These are phyloP conservation scores for Drosophila nigricruria DNA, from an alignment of 2,888 invertebrate genomes.

Conservation along the genomic window DNA sequence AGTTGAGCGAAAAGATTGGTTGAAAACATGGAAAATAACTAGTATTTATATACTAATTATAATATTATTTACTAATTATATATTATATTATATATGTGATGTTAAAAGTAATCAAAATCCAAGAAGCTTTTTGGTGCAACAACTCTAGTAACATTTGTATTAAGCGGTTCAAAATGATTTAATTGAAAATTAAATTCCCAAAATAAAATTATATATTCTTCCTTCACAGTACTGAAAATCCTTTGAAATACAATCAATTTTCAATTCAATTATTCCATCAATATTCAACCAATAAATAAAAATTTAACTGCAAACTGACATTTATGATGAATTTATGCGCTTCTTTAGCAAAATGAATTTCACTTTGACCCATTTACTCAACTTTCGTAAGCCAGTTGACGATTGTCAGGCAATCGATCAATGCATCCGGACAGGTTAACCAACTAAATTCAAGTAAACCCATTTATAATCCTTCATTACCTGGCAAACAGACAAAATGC, in stretches of 20 bases:
- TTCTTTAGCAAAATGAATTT: not conserved
- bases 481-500: conserved; percentile 30
- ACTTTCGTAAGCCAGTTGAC: conserved; percentile 30
- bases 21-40: too few species aligned
- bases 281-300: not conserved
- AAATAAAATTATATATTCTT: too few species aligned
- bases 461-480: conserved; percentile 77
- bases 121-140: too few species aligned
- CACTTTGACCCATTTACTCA: conserved; percentile 25
- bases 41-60: too few species aligned
- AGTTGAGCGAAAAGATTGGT: too few species aligned
- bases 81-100: too few species aligned
- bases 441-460: conserved; percentile 37
- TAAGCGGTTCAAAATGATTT: not conserved
- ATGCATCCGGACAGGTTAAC: conserved; percentile 49
- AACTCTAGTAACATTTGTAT: too few species aligned
- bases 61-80: too few species aligned
- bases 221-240: too few species aligned
- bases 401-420: conserved; percentile 62
- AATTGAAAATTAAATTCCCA: not conserved
- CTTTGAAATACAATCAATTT: not conserved
- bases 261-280: not conserved
- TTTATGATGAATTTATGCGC: conserved; percentile 11
- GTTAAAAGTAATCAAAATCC: too few species aligned
- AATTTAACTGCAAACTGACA: not conserved